Conservation (phyloP, 1,140 invertebrate species). For the Ooceraea biroi region DNA sequence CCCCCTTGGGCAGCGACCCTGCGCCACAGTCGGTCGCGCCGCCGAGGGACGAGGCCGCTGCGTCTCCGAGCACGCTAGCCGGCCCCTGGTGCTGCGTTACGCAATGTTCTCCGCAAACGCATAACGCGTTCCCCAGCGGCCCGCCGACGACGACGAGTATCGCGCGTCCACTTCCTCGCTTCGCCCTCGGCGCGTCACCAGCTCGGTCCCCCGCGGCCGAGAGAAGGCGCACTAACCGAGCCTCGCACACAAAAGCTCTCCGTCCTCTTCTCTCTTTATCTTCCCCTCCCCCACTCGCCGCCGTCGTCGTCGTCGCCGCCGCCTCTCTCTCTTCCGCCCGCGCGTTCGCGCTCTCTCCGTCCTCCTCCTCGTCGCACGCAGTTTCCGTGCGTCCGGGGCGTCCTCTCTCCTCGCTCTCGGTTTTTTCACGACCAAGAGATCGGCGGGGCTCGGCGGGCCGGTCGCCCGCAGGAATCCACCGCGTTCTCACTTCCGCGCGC, state of each 20-base stretch:
- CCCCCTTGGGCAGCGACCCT: neutral
- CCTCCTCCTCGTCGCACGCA: neutral
- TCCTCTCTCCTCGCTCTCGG: constrained; percentile 26
- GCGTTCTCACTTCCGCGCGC: constrained; percentile 63
- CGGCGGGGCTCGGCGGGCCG: constrained; percentile 79
- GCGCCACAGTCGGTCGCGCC: constrained; percentile 24
- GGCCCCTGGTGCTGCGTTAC: constrained; percentile 72
- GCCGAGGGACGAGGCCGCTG: constrained; percentile 55
- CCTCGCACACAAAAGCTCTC: constrained; percentile 32
- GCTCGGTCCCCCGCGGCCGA: constrained; percentile 16
- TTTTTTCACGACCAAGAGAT: constrained; percentile 74
- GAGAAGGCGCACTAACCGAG: constrained; percentile 37
- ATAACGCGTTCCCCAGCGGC: constrained; percentile 72
- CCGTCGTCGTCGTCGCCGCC: neutral
- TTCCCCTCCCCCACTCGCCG: neutral
- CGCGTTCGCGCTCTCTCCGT: neutral
- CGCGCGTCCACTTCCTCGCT: constrained; percentile 66
- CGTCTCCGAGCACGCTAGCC: constrained; percentile 73
- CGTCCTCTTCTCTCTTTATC: neutral
- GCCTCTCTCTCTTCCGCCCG: neutral
- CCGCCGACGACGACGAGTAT: constrained; percentile 64
- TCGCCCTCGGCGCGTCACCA: constrained; percentile 55
- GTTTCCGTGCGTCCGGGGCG: constrained; percentile 32
- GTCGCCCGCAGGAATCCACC: constrained; percentile 77
- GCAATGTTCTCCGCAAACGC: constrained; percentile 80